These are phyloP conservation scores for Sarotherodon lohbergeri DNA, from an alignment of 2,113 vertebrate species.

Conservation along the genomic window DNA sequence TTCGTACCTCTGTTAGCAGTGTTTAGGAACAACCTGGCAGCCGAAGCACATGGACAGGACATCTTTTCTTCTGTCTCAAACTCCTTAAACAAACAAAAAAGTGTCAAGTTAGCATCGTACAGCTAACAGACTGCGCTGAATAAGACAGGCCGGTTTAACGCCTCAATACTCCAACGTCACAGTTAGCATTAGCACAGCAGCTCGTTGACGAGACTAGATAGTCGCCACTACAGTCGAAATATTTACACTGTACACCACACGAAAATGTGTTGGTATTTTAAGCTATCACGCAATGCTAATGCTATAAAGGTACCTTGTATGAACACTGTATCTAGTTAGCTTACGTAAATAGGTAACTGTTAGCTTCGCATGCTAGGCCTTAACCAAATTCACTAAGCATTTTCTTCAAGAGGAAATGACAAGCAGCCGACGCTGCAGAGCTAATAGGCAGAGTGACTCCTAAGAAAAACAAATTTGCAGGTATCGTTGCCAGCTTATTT, in stretches of 20 bases:
- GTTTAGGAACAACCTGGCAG: conserved; percentile 65
- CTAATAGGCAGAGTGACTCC: neutral
- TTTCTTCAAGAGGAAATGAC: neutral
- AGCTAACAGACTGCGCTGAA: neutral
- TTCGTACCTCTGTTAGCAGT: conserved; percentile 70
- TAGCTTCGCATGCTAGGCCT: conserved; percentile 37
- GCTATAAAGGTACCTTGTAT: neutral
- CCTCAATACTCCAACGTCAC: conserved; percentile 40
- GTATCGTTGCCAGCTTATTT: neutral
- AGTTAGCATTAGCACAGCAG: conserved; percentile 46
- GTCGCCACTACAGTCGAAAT: neutral
- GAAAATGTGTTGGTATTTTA: neutral
- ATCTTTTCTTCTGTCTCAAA: conserved; percentile 44
- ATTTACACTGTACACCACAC: neutral
- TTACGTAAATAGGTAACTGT: neutral
- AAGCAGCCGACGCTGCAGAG: neutral
- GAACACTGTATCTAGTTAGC: neutral
- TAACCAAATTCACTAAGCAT: neutral
- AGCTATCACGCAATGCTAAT: neutral
- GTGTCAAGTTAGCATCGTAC: neutral
- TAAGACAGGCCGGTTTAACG: neutral
- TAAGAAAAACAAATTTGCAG: neutral
- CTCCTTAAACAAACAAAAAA: neutral
- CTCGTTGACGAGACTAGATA: neutral
- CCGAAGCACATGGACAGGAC: conserved; percentile 73